phyloP scores from a whole-genome alignment of 2,113 vertebrate genomes.

The Pseudonaja textilis region DNA sequence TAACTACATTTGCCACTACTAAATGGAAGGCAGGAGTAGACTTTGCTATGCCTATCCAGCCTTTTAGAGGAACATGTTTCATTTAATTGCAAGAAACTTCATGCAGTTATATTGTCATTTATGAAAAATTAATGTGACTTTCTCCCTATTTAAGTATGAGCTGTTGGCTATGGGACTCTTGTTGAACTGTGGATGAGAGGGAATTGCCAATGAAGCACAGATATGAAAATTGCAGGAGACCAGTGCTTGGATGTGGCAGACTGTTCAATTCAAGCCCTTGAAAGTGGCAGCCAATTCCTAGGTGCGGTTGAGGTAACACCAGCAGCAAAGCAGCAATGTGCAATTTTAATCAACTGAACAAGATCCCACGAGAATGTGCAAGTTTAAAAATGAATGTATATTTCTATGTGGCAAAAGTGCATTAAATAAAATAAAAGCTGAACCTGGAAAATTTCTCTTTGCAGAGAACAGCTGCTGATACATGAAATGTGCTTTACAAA shows the following conservation, averaged over 20 bases:
- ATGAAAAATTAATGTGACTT: constrained; percentile 19
- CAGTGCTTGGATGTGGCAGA: not conserved
- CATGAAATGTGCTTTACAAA: not conserved
- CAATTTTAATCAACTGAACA: not conserved
- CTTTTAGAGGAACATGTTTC: not conserved
- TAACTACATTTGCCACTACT: not conserved
- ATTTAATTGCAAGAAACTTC: not conserved
- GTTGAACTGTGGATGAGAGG: not conserved
- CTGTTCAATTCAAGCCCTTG: not conserved
- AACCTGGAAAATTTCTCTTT: not conserved
- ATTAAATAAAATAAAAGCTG: not conserved
- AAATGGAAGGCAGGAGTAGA: not conserved
- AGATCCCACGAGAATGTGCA: not conserved
- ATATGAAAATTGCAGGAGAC: not conserved
- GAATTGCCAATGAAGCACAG: not conserved
- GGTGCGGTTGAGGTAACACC: not conserved
- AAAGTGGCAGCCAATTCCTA: not conserved
- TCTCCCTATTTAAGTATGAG: not conserved
- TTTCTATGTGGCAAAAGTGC: constrained; percentile 4
- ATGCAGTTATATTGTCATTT: not conserved
- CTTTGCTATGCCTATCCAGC: not conserved
- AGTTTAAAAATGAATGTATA: constrained; percentile 15
- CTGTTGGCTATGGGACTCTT: not conserved
- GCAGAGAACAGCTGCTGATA: not conserved
- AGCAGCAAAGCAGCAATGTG: not conserved